These are phyloP conservation scores for Sinhomidia bicolor DNA, from an alignment of 2,888 invertebrate genomes.

Conservation along the genomic window DNA sequence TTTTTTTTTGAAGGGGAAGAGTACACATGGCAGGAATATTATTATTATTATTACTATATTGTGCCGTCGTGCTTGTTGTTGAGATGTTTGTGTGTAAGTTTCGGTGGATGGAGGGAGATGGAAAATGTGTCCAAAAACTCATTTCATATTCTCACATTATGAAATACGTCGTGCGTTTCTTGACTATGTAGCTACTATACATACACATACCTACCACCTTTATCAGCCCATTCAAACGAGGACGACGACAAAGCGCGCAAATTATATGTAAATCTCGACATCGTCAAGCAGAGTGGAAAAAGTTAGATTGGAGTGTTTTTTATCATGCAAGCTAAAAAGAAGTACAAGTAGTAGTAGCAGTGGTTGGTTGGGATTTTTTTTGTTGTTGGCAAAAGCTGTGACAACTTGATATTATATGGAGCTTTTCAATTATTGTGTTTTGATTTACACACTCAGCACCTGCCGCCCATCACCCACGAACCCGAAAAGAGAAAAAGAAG, in stretches of 20 bases:
- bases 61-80: not conserved
- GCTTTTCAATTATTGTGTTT: slow-evolving; percentile 71
- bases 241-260: not conserved
- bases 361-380: not conserved
- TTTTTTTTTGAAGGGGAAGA: not conserved
- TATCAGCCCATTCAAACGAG: not conserved
- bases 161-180: not conserved
- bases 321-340: not conserved
- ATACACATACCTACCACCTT: too few species aligned
- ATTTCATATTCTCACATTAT: slow-evolving; percentile 23
- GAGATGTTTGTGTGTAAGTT: not conserved
- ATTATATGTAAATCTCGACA: slow-evolving; percentile 14
- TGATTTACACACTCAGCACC: slow-evolving; percentile 70
- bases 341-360: not conserved
- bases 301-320: not conserved
- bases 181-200: not conserved
- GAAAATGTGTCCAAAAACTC: slow-evolving; percentile 38
- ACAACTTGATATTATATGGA: slow-evolving; percentile 60
- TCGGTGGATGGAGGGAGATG: not conserved
- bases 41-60: too few species aligned
- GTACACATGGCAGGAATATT: not conserved
- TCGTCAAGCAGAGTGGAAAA: not conserved
- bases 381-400: slow-evolving; percentile 58
- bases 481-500: not conserved
- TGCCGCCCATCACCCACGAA: slow-evolving; percentile 54